phyloP scores from a whole-genome alignment of 2,888 invertebrate species.

The Torymus auratus region DNA sequence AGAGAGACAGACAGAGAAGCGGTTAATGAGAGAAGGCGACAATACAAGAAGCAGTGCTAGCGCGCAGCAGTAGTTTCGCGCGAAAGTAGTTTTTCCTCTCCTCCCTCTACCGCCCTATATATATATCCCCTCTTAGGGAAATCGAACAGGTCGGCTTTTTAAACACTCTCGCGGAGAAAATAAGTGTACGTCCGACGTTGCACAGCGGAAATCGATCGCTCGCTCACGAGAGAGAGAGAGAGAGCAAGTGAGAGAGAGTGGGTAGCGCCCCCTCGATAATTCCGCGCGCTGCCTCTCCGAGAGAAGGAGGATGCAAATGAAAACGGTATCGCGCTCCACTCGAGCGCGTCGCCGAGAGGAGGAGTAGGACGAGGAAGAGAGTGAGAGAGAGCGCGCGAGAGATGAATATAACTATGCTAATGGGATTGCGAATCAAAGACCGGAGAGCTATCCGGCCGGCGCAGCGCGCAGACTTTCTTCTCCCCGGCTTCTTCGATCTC shows the following conservation, averaged over 20 bases:
- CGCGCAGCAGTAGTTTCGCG: no score
- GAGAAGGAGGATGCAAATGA: slow-evolving; percentile 25
- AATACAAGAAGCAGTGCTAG: no score
- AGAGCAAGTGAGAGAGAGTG: no score
- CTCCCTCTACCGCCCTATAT: no score
- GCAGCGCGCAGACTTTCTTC: background rate
- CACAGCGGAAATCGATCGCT: background rate
- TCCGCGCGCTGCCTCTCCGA: background rate
- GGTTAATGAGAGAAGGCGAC: no score
- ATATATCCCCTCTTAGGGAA: no score
- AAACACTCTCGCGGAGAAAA: no score
- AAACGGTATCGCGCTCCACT: background rate
- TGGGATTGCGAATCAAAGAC: slow-evolving; percentile 45
- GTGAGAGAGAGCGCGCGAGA: background rate
- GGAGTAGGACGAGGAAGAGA: background rate
- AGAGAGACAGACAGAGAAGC: background rate
- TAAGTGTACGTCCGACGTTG: no score
- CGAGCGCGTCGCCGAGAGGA: background rate
- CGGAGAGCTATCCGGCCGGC: slow-evolving; percentile 12
- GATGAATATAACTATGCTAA: slow-evolving; percentile 39
- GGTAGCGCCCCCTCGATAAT: background rate
- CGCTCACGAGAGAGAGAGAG: background rate
- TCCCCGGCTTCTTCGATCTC: no score
- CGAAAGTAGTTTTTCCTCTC: no score
- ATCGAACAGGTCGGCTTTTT: no score